Conservation (phyloP, 2,113 vertebrate genomes). For the Calonectris borealis region DNA sequence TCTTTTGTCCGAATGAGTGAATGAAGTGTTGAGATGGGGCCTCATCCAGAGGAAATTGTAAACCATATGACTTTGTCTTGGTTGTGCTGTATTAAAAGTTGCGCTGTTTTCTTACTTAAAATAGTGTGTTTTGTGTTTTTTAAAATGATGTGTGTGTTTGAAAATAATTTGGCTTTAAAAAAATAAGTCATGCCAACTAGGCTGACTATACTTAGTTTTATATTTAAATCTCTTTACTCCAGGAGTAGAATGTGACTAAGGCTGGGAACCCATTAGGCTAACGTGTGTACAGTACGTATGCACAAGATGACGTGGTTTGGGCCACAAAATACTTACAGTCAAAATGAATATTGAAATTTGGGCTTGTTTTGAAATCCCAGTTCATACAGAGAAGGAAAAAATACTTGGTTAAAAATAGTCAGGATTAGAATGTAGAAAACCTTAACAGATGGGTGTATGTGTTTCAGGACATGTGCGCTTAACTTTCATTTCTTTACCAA, state of each 20-base stretch:
- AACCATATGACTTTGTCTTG: not conserved
- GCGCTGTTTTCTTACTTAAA: not conserved
- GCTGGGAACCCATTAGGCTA: not conserved
- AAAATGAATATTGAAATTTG: not conserved
- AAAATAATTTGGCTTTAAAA: not conserved
- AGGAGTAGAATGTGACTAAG: not conserved
- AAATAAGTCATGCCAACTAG: not conserved
- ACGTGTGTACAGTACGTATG: not conserved
- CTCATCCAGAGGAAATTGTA: not conserved
- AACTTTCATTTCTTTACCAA: not conserved
- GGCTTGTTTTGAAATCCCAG: not conserved
- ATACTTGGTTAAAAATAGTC: not conserved
- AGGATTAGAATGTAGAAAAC: not conserved
- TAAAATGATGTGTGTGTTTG: not conserved
- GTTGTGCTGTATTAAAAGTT: not conserved
- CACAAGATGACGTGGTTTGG: not conserved
- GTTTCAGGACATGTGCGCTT: not conserved
- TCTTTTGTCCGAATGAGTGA: not conserved
- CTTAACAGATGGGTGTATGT: not conserved
- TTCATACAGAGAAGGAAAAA: not conserved
- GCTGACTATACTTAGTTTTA: not conserved
- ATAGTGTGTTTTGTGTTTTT: not conserved
- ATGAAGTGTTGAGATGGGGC: not conserved
- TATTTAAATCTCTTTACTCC: not conserved
- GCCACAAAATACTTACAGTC: not conserved